Base-by-base conservation (phyloP, 2,888 invertebrate species). In the Cantharis flavilabris region DNA sequence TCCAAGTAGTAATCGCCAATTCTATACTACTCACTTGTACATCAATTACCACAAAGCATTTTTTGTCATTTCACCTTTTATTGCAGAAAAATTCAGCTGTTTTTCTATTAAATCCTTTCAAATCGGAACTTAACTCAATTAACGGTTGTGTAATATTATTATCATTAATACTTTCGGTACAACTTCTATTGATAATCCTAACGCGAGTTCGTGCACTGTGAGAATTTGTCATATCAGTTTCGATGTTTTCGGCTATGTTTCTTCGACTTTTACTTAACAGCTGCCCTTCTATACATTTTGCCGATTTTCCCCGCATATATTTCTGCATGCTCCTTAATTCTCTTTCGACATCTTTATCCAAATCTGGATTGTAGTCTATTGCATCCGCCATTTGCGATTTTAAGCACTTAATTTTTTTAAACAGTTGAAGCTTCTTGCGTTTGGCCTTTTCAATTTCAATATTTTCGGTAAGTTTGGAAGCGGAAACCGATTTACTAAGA, bases 271-370 rank as follows among this genome's bases (percentile, higher is more conserved):
- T 92, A 62, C 91, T 90, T 65, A 94, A 87, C 64, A 94, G 88
- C 13, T 92, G 91, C 79, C 91, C 91, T 81, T 92, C 93, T 78
- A 96, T 96, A 69, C 92, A 92, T 84, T 91, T 92, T 7, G 95
- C 95, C 3, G 95, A 95, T 90, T 93, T 95, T 71, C 94, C 95
- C 83, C 93, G 91, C 69, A 94, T 86, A 83, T 89, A 90, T 80
- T 90, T 91, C 81, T 90, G 90, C 65, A 89, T 86, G 13, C 89
- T 87, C 81, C 87, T 84, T 23, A 88, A 80, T 62, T 86, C 85
- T 5, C 81, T 88, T 77, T 89, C 89, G 72, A 88, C 86, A 81
- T 89, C 88, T 82, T 87, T 88, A 77, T 90, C 90, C 76, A 89
- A 82, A 80, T 89, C 86, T 80, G 88, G 87, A 85, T 89, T 88